Evolutionary conservation across 2,113 vertebrate species (phyloP).

Genomic region (Scartelaos histophorus): DNA sequence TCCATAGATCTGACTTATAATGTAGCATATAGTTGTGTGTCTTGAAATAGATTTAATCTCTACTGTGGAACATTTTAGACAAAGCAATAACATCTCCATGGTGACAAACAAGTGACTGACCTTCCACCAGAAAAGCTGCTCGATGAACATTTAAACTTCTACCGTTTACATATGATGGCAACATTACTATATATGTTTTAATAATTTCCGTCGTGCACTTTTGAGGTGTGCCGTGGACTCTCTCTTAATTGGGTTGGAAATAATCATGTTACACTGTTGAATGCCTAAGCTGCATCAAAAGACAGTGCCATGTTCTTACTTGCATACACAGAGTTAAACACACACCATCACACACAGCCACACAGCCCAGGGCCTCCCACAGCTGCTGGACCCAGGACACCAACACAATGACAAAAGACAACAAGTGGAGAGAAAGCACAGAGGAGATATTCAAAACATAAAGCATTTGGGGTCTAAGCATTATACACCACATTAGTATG

Average conservation of each 20-base stretch:
- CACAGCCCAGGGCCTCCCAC: conserved; percentile 16
- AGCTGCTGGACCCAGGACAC: conserved; percentile 41
- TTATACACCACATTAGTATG: neutral
- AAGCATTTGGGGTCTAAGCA: neutral
- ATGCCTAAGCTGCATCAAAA: conserved; percentile 68
- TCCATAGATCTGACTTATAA: too few relatives aligned
- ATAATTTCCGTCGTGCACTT: conserved; percentile 15
- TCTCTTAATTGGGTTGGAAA: conserved; percentile 75
- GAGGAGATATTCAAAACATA: neutral
- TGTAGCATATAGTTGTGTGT: too few relatives aligned
- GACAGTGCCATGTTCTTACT: conserved; percentile 40
- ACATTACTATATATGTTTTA: neutral
- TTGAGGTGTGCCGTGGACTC: conserved; percentile 53
- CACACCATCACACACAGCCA: conserved; percentile 15
- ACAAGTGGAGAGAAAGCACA: conserved; percentile 32
- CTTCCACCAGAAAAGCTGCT: too few relatives aligned
- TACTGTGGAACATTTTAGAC: too few relatives aligned
- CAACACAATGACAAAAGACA: conserved; percentile 35
- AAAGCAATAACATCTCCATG: too few relatives aligned
- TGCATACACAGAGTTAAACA: conserved; percentile 15
- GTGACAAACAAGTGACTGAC: too few relatives aligned
- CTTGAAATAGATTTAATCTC: too few relatives aligned
- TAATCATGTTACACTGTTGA: conserved; percentile 75
- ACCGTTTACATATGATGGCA: neutral
- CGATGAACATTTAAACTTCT: neutral